A percentile compares a stretch with the other conserved stretches of the same genome.
Conservation (phyloP, 2,113 vertebrate species). For the Condylura cristata region DNA sequence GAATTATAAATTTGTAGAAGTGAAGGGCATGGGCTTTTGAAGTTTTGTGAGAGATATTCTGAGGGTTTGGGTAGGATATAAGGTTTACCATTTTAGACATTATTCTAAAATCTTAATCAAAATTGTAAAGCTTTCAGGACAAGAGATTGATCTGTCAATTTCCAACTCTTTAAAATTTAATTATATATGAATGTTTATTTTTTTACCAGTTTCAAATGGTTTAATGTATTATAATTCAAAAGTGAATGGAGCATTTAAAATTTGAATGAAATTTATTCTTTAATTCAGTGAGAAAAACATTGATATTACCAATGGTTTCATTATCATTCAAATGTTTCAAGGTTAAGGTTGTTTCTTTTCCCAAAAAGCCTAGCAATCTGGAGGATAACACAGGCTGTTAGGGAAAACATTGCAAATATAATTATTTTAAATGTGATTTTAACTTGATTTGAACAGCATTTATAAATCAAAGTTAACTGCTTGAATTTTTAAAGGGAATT, state of each 20-base stretch:
- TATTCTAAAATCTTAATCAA: background rate
- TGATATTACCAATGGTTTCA: background rate
- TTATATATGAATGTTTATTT: background rate
- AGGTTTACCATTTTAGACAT: background rate
- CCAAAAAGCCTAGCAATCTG: background rate
- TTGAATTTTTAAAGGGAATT: background rate
- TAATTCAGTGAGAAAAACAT: background rate
- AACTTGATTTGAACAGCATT: background rate
- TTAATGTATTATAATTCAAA: background rate
- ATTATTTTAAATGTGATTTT: background rate
- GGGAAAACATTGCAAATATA: background rate
- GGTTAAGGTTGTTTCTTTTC: background rate
- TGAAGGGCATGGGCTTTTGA: background rate
- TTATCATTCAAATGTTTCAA: background rate
- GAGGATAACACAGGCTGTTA: background rate
- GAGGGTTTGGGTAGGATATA: background rate
- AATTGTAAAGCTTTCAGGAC: background rate
- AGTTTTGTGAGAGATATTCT: background rate
- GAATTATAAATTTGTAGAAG: background rate
- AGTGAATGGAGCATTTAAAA: no score
- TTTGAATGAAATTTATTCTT: background rate
- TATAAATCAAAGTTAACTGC: conserved; percentile 2
- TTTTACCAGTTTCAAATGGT: background rate
- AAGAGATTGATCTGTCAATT: background rate
- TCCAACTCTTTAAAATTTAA: background rate